Percentiles rank a stretch among this genome's conserved stretches.
phyloP scores from a whole-genome alignment of 1,140 invertebrate species.

The Aphidius ervi region DNA sequence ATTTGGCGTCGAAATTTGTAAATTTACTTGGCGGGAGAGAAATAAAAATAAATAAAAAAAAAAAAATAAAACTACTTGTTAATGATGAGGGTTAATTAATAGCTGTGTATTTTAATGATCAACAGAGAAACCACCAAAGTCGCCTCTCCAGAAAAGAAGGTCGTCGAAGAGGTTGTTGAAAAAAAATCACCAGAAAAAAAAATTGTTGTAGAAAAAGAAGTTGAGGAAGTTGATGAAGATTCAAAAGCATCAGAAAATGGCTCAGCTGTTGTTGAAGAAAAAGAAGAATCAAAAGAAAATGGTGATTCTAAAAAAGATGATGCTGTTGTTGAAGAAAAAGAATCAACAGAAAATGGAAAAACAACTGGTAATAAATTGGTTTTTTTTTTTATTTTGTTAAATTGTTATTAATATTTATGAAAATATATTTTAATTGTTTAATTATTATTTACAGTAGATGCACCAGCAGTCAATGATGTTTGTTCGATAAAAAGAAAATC shows the following conservation, averaged over 20 bases:
- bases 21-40: conserved; percentile 5
- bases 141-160: conserved; percentile 57
- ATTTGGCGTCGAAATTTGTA: neutral
- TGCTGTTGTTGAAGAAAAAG: conserved; percentile 38
- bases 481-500: conserved; percentile 70
- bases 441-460: conserved; percentile 32
- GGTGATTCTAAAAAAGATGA: conserved; percentile 52
- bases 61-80: neutral
- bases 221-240: conserved; percentile 44
- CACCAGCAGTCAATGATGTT: conserved; percentile 41
- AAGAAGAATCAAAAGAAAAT: conserved; percentile 52
- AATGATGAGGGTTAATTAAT: too few species aligned
- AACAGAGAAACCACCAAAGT: conserved; percentile 53
- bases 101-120: neutral
- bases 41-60: neutral
- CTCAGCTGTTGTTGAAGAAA: conserved; percentile 30
- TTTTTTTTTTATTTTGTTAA: neutral
- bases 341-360: conserved; percentile 60
- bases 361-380: conserved; percentile 48
- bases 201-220: conserved; percentile 40
- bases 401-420: neutral
- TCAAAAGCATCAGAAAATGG: conserved; percentile 50
- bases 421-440: conserved; percentile 1
- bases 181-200: neutral
- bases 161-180: conserved; percentile 41